Evolutionary conservation across 2,888 invertebrate species (phyloP).

Genomic region (Cataglyphis altisquamis): DNA sequence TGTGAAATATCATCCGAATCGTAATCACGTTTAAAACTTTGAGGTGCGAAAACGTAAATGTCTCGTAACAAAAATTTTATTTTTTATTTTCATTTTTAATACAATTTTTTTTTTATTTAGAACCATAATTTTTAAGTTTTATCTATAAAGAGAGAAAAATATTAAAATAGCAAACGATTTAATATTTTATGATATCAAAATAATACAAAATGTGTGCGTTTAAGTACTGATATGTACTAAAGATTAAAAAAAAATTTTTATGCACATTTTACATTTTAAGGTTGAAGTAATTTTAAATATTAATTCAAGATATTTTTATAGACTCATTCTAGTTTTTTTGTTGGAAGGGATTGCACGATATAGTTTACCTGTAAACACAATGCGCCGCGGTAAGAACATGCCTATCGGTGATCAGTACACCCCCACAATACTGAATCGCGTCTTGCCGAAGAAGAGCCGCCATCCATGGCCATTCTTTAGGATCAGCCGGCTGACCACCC

Average conservation of each 20-base stretch:
- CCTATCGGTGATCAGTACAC: constrained; percentile 92
- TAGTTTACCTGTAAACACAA: constrained; percentile 86
- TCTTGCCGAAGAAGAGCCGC: constrained; percentile 90
- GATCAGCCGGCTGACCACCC: constrained; percentile 89
- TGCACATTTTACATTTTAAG: neutral
- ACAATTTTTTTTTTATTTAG: neutral
- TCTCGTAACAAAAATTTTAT: neutral
- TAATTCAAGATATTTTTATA: neutral
- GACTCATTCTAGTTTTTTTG: neutral
- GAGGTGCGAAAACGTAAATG: neutral
- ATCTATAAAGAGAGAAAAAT: neutral
- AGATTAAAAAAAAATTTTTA: neutral
- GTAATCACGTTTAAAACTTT: constrained; percentile 12
- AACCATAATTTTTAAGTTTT: neutral
- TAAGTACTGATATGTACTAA: neutral
- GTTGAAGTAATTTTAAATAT: neutral
- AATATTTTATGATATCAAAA: neutral
- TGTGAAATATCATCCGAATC: constrained; percentile 11
- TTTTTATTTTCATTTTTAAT: neutral
- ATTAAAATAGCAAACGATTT: neutral
- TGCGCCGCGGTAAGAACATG: constrained; percentile 94
- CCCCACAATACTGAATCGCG: constrained; percentile 92
- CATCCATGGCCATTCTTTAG: constrained; percentile 94
- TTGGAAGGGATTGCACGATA: neutral
- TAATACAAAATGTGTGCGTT: neutral